A percentile compares a stretch with the other conserved stretches of the same genome.
Evolutionary conservation across 1,140 invertebrate species (phyloP).

Genomic region (Andrena cerasifolii): DNA sequence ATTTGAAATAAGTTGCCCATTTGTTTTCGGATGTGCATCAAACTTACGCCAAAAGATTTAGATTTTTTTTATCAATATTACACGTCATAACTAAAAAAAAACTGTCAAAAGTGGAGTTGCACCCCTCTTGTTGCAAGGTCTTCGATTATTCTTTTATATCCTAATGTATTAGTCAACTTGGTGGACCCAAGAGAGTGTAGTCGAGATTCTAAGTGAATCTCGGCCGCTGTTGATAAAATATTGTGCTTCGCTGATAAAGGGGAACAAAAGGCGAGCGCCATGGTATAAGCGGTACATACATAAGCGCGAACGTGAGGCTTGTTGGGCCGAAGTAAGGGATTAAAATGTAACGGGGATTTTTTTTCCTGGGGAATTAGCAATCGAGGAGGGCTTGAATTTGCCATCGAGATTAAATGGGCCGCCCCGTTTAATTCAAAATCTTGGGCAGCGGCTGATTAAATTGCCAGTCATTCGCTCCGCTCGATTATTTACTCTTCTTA

Average conservation of each 20-base stretch:
- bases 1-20: no score
- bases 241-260: neutral
- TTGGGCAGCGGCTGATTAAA: conserved; percentile 62
- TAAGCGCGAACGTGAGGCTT: neutral
- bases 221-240: conserved; percentile 28
- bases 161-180: no score
- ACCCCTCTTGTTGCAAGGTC: no score
- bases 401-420: conserved; percentile 58
- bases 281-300: neutral
- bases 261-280: conserved; percentile 8
- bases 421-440: conserved; percentile 61
- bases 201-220: conserved; percentile 25
- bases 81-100: no score
- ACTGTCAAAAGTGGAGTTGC: no score
- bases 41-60: no score
- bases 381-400: conserved; percentile 45
- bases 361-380: conserved; percentile 49
- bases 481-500: conserved; percentile 71
- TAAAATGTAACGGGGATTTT: conserved; percentile 31
- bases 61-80: no score
- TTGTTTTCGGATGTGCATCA: no score
- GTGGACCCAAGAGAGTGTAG: neutral
- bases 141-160: no score
- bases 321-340: conserved; percentile 10
- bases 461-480: conserved; percentile 64